A percentile compares a stretch with the other conserved stretches of the same genome.
phyloP scores from a whole-genome alignment of 1,140 invertebrate species.

The Orchesella cincta region DNA sequence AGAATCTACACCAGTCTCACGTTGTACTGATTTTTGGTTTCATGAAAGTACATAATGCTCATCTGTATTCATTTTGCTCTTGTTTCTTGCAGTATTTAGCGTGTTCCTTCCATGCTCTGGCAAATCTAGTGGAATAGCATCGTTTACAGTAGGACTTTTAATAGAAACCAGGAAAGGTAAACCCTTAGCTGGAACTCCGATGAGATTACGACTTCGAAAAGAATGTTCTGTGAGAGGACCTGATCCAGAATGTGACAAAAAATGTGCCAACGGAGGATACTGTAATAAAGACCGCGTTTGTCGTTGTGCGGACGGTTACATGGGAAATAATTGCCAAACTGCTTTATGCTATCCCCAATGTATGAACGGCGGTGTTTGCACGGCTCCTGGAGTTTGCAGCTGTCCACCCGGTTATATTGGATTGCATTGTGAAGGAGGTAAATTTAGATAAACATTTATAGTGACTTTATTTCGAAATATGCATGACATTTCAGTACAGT shows the following conservation, averaged over 20 bases:
- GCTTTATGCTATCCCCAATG: constrained; percentile 89
- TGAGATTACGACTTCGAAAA: constrained; percentile 86
- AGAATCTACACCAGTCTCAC: neutral
- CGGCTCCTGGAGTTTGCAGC: constrained; percentile 74
- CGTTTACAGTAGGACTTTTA: constrained; percentile 82
- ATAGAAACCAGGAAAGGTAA: constrained; percentile 76
- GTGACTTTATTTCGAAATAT: neutral
- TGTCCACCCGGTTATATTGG: constrained; percentile 87
- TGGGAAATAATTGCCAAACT: constrained; percentile 82
- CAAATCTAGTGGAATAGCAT: constrained; percentile 82
- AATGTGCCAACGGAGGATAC: constrained; percentile 78
- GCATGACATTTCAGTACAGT: neutral
- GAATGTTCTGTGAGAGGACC: constrained; percentile 88
- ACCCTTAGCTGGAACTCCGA: constrained; percentile 82
- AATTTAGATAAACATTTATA: constrained; percentile 53
- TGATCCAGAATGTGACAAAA: constrained; percentile 83
- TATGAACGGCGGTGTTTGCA: constrained; percentile 87
- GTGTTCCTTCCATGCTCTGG: constrained; percentile 86
- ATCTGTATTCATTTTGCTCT: constrained; percentile 24
- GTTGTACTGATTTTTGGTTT: neutral
- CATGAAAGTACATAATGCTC: neutral
- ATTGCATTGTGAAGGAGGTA: constrained; percentile 87
- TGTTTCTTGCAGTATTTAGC: constrained; percentile 75
- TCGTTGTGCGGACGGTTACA: constrained; percentile 84
- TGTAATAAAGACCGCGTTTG: constrained; percentile 79